A percentile compares a stretch with the other conserved stretches of the same genome.
phyloP scores from a whole-genome alignment of 2,113 vertebrate species.

The Sinocyclocheilus anophthalmus region DNA sequence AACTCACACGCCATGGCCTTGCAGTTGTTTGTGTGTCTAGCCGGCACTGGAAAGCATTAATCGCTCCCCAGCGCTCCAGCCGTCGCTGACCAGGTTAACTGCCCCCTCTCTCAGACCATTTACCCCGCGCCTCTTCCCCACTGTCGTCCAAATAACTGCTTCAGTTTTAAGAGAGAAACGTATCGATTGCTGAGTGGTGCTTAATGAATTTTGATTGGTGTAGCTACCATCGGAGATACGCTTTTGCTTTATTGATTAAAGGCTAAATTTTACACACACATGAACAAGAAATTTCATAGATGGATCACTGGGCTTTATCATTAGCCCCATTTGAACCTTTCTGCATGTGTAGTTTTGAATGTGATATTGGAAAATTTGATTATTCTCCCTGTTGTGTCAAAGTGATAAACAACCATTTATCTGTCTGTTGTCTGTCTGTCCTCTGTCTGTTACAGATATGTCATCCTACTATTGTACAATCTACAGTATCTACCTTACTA shows the following conservation, averaged over 20 bases:
- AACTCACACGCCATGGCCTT: background rate
- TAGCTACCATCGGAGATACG: background rate
- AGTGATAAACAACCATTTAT: background rate
- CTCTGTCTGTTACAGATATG: too few species aligned
- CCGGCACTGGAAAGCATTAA: background rate
- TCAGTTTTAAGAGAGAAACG: background rate
- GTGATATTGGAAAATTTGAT: constrained; percentile 6
- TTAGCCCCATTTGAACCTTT: constrained; percentile 37
- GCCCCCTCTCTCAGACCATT: constrained; percentile 12
- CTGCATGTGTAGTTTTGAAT: constrained; percentile 14
- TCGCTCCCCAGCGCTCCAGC: background rate
- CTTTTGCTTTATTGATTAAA: constrained; percentile 32
- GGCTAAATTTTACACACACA: constrained; percentile 3
- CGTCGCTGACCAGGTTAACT: constrained; percentile 11
- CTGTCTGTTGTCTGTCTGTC: too few species aligned
- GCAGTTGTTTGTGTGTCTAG: constrained; percentile 19
- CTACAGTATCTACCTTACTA: too few species aligned
- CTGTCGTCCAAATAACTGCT: background rate
- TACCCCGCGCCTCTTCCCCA: constrained; percentile 1
- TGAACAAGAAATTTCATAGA: background rate
- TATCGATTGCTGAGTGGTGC: background rate
- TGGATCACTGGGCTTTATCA: constrained; percentile 12
- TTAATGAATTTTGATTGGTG: constrained; percentile 39
- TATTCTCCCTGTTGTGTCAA: background rate
- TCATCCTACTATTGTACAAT: too few species aligned